phyloP scores from a whole-genome alignment of 2,113 vertebrate species.

The Panthera tigris region DNA sequence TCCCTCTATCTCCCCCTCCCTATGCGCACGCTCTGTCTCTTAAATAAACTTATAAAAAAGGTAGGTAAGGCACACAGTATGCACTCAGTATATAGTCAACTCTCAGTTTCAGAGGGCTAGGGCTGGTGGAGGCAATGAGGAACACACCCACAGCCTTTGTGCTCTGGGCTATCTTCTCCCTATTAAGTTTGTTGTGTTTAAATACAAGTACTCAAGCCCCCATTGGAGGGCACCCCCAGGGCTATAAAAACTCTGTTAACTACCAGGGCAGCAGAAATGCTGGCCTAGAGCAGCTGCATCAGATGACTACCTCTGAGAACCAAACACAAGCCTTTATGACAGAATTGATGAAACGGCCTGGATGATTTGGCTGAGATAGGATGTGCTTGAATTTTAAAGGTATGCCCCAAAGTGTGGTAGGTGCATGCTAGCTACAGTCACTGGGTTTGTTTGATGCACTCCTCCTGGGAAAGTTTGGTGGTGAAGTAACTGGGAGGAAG shows the following conservation, averaged over 20 bases:
- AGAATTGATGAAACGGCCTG: background rate
- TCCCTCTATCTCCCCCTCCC: too few relatives aligned
- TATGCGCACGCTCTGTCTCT: too few relatives aligned
- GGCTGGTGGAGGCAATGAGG: background rate
- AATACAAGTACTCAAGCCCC: fast-evolving
- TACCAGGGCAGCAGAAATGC: background rate
- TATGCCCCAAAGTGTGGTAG: fast-evolving
- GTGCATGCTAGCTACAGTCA: too few relatives aligned
- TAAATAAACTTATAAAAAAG: background rate
- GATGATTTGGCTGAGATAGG: background rate
- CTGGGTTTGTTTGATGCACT: background rate
- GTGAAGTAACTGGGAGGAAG: background rate
- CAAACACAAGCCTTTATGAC: background rate
- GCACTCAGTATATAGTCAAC: background rate
- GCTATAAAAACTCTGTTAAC: background rate
- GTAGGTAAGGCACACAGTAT: background rate
- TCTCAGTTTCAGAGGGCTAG: background rate
- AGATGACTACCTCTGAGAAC: background rate
- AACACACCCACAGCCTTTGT: background rate
- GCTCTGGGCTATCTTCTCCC: background rate
- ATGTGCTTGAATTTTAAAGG: background rate
- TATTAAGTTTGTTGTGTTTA: background rate
- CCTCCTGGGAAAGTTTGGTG: background rate
- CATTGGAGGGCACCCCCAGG: background rate
- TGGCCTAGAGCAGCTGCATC: background rate